A percentile compares a stretch with the other conserved stretches of the same genome.
Conservation (phyloP, 2,797 vertebrate genomes). For the Propithecus deckenii region DNA sequence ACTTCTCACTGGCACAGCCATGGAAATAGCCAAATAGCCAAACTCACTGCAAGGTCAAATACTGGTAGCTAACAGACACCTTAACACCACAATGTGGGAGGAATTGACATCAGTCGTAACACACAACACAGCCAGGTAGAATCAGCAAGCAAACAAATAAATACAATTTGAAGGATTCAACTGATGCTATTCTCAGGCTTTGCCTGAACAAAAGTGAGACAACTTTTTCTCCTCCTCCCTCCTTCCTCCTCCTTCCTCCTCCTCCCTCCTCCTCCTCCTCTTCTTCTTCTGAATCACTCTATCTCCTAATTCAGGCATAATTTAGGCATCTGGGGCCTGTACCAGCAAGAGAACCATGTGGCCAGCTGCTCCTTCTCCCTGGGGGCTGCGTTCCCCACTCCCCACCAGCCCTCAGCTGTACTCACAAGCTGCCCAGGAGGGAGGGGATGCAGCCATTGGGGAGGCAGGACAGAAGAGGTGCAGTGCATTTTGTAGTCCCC, state of each 20-base stretch:
- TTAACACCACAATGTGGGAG: not conserved
- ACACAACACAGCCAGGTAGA: not conserved
- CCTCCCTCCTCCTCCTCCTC: not conserved
- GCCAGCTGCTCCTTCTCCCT: not conserved
- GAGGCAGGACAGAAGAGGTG: not conserved
- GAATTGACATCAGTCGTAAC: not conserved
- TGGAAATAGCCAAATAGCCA: not conserved
- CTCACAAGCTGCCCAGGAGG: not conserved
- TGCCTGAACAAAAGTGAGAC: not conserved
- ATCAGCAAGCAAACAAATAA: not conserved
- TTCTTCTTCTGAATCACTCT: not conserved
- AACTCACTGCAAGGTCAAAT: too few relatives aligned
- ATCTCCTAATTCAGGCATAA: not conserved
- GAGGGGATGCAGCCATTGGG: too few relatives aligned
- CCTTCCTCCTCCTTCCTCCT: not conserved
- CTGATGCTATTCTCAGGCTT: not conserved
- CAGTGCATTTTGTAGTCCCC: not conserved
- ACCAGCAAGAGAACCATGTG: not conserved
- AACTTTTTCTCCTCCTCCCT: not conserved
- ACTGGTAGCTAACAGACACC: too few relatives aligned
- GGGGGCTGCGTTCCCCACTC: not conserved
- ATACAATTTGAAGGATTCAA: not conserved
- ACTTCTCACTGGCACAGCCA: not conserved
- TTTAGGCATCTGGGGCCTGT: not conserved
- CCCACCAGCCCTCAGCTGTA: accelerated